A percentile compares a stretch with the other conserved stretches of the same genome.
These are phyloP conservation scores for Saguinus imperator DNA, from an alignment of 2,113 vertebrate species.

Conservation along the genomic window DNA sequence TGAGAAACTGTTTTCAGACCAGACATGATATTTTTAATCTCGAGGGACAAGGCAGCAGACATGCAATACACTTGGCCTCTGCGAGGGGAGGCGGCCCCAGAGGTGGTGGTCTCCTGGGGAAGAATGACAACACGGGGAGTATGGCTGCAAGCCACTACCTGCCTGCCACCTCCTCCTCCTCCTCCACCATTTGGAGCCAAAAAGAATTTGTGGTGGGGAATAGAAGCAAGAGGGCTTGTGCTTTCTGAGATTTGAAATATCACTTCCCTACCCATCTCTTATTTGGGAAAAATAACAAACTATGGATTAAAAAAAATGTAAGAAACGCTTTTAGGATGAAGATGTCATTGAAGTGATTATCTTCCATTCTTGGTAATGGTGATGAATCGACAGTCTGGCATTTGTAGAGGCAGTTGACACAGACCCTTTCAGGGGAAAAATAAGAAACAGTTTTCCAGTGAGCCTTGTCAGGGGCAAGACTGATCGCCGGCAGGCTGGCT, in stretches of 20 bases:
- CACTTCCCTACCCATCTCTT: background rate
- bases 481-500: background rate
- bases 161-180: background rate
- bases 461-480: constrained; percentile 35
- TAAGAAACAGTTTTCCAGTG: background rate
- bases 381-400: background rate
- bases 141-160: background rate
- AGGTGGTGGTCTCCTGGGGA: constrained; percentile 16
- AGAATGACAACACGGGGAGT: background rate
- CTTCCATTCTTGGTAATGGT: background rate
- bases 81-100: background rate
- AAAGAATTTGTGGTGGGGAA: background rate
- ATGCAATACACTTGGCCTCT: background rate
- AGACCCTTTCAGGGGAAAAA: background rate
- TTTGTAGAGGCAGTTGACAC: constrained; percentile 31
- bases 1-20: constrained; percentile 43
- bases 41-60: background rate
- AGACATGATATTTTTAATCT: constrained; percentile 38
- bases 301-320: background rate
- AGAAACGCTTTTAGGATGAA: background rate
- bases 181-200: background rate
- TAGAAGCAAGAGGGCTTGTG: background rate
- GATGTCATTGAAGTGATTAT: background rate
- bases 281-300: background rate
- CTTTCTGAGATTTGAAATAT: background rate